Percentiles rank a stretch among this genome's conserved stretches.
phyloP scores from a whole-genome alignment of 2,888 invertebrate species.

The Pediacus dermestoides region DNA sequence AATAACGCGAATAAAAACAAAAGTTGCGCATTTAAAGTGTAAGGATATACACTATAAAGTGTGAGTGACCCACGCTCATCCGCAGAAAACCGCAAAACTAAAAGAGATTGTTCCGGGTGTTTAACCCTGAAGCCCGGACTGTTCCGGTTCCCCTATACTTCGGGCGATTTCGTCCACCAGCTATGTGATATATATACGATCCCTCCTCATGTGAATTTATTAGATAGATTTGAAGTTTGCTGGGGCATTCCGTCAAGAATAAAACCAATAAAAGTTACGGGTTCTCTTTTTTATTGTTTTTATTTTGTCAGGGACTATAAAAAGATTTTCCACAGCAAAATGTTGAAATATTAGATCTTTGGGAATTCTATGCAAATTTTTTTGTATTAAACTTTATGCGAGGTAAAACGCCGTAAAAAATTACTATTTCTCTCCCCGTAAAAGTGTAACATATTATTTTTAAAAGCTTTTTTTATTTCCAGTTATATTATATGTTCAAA shows the following conservation, averaged over 20 bases:
- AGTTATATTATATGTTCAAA: too few species aligned
- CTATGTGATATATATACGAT: constrained; percentile 7
- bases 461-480: not conserved
- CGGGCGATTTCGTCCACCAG: constrained; percentile 13
- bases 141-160: constrained; percentile 25
- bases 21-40: constrained; percentile 2
- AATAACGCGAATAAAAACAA: constrained; percentile 2
- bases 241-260: constrained; percentile 26
- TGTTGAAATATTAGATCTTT: constrained; percentile 22
- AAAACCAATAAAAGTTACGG: constrained; percentile 31
- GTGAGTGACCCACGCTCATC: constrained; percentile 36
- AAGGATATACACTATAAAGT: constrained; percentile 24
- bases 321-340: constrained; percentile 20
- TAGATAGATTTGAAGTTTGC: constrained; percentile 32
- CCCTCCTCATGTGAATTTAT: constrained; percentile 31
- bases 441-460: too few species aligned
- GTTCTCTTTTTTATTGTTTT: constrained; percentile 24
- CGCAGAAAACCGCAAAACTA: constrained; percentile 39
- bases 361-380: constrained; percentile 17
- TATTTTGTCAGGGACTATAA: constrained; percentile 26
- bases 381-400: constrained; percentile 15
- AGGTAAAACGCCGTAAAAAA: too few species aligned
- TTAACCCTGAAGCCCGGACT: constrained; percentile 33
- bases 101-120: constrained; percentile 42
- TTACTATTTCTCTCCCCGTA: too few species aligned